Conservation (phyloP, 2,888 invertebrate species). For the Apamea sordens region DNA sequence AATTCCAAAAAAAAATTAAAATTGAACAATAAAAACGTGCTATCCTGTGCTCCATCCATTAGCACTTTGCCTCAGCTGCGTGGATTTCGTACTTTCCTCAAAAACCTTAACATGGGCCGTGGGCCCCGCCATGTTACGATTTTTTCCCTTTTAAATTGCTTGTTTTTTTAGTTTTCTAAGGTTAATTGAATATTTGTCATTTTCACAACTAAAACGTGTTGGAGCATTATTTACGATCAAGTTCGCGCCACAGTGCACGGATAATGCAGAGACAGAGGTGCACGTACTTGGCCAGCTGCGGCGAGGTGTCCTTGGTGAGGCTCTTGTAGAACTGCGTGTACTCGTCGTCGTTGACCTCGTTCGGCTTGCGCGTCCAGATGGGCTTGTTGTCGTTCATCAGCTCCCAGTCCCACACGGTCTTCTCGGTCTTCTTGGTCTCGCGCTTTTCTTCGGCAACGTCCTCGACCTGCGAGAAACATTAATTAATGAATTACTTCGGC, state of each 20-base stretch:
- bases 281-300: slow-evolving; percentile 93
- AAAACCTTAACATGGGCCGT: too few species aligned
- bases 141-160: too few species aligned
- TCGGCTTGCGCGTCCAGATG: slow-evolving; percentile 98
- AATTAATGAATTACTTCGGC: neutral
- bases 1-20: neutral
- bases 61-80: too few species aligned
- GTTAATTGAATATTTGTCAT: neutral
- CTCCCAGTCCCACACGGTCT: slow-evolving; percentile 99
- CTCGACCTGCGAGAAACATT: slow-evolving; percentile 89
- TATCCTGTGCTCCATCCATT: too few species aligned
- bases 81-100: too few species aligned
- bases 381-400: slow-evolving; percentile 99
- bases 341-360: slow-evolving; percentile 96
- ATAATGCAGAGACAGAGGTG: neutral
- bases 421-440: slow-evolving; percentile 96
- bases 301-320: slow-evolving; percentile 96
- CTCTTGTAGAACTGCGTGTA: slow-evolving; percentile 99
- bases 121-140: too few species aligned
- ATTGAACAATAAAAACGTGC: too few species aligned
- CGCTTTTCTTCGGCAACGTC: slow-evolving; percentile 92
- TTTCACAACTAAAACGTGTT: neutral
- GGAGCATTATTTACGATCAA: neutral
- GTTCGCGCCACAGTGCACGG: neutral
- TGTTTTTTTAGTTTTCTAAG: too few species aligned